phyloP scores from a whole-genome alignment of 2,113 vertebrate species.

The Casuarius casuarius region DNA sequence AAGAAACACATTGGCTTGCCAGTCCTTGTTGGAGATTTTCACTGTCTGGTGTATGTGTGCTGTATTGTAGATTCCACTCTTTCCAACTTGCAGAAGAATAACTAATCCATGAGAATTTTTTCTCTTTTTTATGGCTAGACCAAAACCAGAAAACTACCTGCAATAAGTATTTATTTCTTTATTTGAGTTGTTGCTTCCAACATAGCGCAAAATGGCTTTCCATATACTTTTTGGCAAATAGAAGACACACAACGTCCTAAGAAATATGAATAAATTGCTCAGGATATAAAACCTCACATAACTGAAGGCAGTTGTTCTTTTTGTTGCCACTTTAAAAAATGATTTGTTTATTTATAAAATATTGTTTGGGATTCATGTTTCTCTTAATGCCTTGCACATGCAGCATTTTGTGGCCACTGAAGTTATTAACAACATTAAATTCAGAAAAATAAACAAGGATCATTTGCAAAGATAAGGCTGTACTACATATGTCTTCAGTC shows the following conservation, averaged over 20 bases:
- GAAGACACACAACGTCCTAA: neutral
- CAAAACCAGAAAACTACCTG: neutral
- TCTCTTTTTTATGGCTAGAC: neutral
- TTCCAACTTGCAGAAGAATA: neutral
- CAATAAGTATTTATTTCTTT: neutral
- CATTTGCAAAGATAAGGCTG: neutral
- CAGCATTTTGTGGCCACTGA: neutral
- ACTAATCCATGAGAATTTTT: neutral
- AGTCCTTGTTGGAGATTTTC: constrained; percentile 18
- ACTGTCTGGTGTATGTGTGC: neutral
- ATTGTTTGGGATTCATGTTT: neutral
- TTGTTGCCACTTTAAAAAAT: neutral
- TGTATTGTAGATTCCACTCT: neutral
- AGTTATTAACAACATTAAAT: neutral
- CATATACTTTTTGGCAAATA: neutral
- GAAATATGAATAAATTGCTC: neutral
- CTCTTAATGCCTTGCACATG: neutral
- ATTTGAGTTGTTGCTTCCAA: neutral
- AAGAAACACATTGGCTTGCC: constrained; percentile 32
- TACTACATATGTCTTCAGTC: neutral
- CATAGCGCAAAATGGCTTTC: constrained; percentile 10
- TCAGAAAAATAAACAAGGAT: neutral
- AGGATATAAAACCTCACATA: neutral
- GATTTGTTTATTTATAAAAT: neutral
- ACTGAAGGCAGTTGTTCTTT: neutral